Percentiles rank a stretch among this genome's conserved stretches.
Evolutionary conservation across 2,113 vertebrate genomes (phyloP).

Genomic region (Heliornis fulica): DNA sequence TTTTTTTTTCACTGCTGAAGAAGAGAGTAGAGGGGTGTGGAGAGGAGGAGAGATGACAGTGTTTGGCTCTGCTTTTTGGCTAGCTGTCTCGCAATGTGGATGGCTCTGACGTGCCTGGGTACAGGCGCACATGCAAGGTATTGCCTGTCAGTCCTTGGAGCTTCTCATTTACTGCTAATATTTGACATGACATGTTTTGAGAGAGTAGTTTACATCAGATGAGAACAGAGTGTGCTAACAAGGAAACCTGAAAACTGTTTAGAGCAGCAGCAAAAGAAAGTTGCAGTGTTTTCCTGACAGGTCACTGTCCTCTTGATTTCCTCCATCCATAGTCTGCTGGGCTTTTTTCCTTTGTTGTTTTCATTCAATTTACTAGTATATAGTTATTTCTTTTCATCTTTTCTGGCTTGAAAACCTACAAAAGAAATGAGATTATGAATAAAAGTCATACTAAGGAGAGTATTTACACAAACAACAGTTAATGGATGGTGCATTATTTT

Average conservation of each 20-base stretch:
- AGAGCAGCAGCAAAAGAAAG: not conserved
- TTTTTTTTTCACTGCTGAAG: not conserved
- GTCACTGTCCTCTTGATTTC: not conserved
- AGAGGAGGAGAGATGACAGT: not conserved
- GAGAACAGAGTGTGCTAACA: not conserved
- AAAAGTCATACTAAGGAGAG: not conserved
- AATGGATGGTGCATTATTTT: not conserved
- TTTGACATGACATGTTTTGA: not conserved
- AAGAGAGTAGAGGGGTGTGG: not conserved
- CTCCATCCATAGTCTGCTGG: not conserved
- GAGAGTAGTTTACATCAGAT: not conserved
- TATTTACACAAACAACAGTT: not conserved
- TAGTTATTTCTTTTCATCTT: not conserved
- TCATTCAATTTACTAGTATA: not conserved
- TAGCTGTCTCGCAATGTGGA: fast-evolving
- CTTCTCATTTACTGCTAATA: not conserved
- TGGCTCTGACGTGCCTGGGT: not conserved
- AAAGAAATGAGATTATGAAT: not conserved
- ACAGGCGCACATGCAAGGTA: not conserved
- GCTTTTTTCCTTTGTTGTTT: not conserved
- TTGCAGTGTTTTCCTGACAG: not conserved
- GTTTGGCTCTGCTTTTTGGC: not conserved
- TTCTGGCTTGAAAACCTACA: not conserved
- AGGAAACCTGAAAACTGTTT: not conserved
- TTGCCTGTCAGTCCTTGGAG: not conserved